Conservation (phyloP, 2,888 invertebrate genomes). For the Melieria omissa region DNA sequence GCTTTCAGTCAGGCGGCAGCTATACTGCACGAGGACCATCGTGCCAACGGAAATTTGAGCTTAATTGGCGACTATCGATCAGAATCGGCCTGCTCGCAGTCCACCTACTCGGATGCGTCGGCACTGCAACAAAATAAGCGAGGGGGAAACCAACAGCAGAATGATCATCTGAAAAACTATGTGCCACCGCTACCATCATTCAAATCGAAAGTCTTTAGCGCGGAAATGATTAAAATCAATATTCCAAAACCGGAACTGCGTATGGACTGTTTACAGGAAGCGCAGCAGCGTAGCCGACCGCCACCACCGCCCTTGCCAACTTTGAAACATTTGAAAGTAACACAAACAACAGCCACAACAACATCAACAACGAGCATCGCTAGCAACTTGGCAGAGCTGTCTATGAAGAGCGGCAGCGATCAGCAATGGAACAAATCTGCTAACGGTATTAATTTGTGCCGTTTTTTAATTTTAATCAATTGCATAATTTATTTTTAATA, state of each 20-base stretch:
- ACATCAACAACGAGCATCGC: slow-evolving; percentile 40
- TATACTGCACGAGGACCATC: slow-evolving; percentile 58
- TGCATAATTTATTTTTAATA: not conserved
- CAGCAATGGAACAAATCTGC: slow-evolving; percentile 17
- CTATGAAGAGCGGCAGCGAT: slow-evolving; percentile 47
- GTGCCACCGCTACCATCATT: slow-evolving; percentile 66
- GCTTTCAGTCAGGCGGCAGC: slow-evolving; percentile 76
- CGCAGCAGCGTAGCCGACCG: slow-evolving; percentile 33
- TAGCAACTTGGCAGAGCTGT: slow-evolving; percentile 48
- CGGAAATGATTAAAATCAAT: slow-evolving; percentile 65
- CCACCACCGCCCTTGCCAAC: slow-evolving; percentile 53
- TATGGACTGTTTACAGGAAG: slow-evolving; percentile 35
- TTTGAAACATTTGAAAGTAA: slow-evolving; percentile 48
- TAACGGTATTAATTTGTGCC: slow-evolving; percentile 22
- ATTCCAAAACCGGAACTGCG: slow-evolving; percentile 65
- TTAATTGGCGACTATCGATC: slow-evolving; percentile 59
- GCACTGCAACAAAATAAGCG: slow-evolving; percentile 22
- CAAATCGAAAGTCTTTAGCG: slow-evolving; percentile 63
- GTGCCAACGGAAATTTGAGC: slow-evolving; percentile 49
- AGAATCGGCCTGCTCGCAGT: slow-evolving; percentile 79
- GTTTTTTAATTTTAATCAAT: not conserved
- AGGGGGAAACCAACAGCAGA: slow-evolving; percentile 44
- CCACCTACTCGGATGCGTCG: slow-evolving; percentile 73
- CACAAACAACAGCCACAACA: slow-evolving; percentile 32
- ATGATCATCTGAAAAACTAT: slow-evolving; percentile 57